Evolutionary conservation across 1,140 invertebrate species (phyloP), one percentile per base, ranked within the genome.

Genomic region (Thaumetopoea pityocampa): DNA sequence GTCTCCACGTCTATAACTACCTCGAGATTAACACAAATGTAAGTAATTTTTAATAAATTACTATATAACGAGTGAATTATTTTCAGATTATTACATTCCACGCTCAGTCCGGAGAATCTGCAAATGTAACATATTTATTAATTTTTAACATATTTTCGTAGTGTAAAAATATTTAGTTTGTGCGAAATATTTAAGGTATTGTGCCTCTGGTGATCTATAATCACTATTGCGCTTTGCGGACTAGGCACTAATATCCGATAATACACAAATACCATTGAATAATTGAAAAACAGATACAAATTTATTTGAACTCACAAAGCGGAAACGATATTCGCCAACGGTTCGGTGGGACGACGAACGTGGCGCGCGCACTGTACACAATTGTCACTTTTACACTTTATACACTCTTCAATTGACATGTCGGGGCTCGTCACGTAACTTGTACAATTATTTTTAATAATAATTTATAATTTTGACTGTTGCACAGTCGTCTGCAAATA

Each of bases 361-460:
- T 30, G 38, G 20, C 32, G 43, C 42, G 32, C 20, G 62, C 44
- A 56, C 57, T 63, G 70, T 65, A 65, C 62, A 74, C 57, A 67
- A 61, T 67, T 69, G 67, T 54, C 42, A 41, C 30, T 55, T 59
- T 62, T 57, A 54, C 42, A 53, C 45, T 65, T 60, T 79, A 67
- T 72, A 76, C 69, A 80, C 45, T 67, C 70, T 57, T 73, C 67
- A 83, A 79, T 83, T 83, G 77, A 83, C 74, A 73, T 74, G 43
- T 82, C 68, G 79, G 74, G 73, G 62, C 55, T 64, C 60, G 78
- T 66, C 55, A 58, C 20, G 55, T 61, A 62, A 73, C 65, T 72
- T 73, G 65, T 82, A 80, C 71, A 80, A 78, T 69, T 72, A 72
- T 54, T 34, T 67, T 69, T 71, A 70, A 51, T 58, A 60, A 66